Base-by-base conservation (phyloP, 2,797 vertebrate species). In the Acrocephalus scirpaceus region DNA sequence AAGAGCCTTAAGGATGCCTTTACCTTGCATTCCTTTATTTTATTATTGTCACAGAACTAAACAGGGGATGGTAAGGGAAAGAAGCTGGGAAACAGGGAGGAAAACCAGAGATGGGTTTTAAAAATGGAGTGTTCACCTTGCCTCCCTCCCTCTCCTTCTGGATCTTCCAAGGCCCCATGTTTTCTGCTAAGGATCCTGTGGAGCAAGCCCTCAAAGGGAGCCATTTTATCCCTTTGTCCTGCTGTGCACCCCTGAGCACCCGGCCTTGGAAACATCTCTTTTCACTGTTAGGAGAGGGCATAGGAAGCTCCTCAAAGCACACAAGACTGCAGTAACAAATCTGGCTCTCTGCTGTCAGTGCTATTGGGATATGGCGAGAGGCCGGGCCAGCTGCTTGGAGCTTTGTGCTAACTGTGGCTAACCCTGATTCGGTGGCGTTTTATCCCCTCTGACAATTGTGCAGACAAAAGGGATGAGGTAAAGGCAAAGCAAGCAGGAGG, bases 1-100 rank as follows among this genome's bases (percentile, higher is more conserved):
- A 51, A 71, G 40, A 90, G 34, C 51, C 71, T 86, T 74, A 96
- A 62, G 79, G 90, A 83, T 78, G 86, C 78, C 89, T 86, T 84
- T 64, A 88, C 54, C 32, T 89, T 20, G 53, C 42, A 44, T 60
- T 74, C n/a, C 29, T 73, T 80, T 56, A 73, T 90, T 88, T 92
- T 29, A 9, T 50, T 70, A 44, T 40, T 72, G 53, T 36, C 47
- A 89, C 75, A 70, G 57, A 87, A 81, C 56, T 65, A 3, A 44
- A 40, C 2, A 0, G 16, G 36, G 25, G 27, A 78, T 38, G 21
- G 22, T 14, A 15, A 70, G n/a, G 25, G 69, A 80, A 86, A 53
- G 40, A 60, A 23, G 27, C 50, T 22, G 51, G 51, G 79, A 30
- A 70, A 78, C 4, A 7, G 16, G 51, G 30, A 58, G 57, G 42